Evolutionary conservation across 2,797 vertebrate genomes (phyloP).

Genomic region (Oryzias dopingdopingensis): DNA sequence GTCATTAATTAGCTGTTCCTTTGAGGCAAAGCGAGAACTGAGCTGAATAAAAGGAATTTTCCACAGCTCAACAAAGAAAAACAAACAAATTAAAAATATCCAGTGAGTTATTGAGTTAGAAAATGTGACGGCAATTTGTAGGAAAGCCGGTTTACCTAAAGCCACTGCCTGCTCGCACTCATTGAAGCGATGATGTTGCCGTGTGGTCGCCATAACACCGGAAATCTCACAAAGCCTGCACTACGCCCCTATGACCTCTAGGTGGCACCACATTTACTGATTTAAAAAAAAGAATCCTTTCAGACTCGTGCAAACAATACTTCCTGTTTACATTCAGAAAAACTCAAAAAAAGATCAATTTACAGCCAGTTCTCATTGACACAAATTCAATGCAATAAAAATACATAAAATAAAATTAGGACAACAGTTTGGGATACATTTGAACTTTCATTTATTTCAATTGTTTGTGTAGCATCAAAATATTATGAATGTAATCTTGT

Average conservation of each 20-base stretch:
- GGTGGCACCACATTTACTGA: slow-evolving; percentile 36
- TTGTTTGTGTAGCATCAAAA: slow-evolving; percentile 1
- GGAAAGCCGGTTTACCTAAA: slow-evolving; percentile 39
- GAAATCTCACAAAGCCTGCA: slow-evolving; percentile 65
- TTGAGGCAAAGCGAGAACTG: too few species aligned
- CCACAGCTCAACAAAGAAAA: neutral
- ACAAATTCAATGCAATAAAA: neutral
- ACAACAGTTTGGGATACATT: slow-evolving; percentile 11
- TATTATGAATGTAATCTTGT: neutral
- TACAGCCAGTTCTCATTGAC: neutral
- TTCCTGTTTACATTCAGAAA: too few species aligned
- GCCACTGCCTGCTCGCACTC: slow-evolving; percentile 30
- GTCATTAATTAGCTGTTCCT: too few species aligned
- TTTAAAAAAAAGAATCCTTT: too few species aligned
- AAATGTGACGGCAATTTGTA: neutral
- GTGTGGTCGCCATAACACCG: slow-evolving; percentile 83
- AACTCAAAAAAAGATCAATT: too few species aligned
- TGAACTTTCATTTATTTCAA: neutral
- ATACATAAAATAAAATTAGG: neutral
- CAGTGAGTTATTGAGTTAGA: rapidly evolving
- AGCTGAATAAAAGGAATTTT: too few species aligned
- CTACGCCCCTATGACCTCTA: slow-evolving; percentile 14
- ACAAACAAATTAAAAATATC: neutral
- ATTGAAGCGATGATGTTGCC: slow-evolving; percentile 45
- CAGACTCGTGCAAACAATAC: too few species aligned